Conservation (phyloP, 2,797 vertebrate species). For the Forpus xanthops region DNA sequence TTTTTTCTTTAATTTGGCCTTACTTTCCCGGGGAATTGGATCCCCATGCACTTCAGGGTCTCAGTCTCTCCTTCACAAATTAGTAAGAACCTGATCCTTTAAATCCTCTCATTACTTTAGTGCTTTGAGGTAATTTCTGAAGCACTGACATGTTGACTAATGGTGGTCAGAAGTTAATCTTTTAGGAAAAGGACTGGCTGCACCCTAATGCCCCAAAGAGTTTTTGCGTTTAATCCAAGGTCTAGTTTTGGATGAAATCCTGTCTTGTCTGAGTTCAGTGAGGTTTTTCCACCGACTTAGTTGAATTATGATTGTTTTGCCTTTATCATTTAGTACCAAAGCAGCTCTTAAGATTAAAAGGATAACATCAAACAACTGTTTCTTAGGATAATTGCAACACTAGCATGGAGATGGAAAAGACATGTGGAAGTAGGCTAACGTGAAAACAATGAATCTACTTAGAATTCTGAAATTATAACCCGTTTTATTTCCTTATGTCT, state of each 20-base stretch:
- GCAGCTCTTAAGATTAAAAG: neutral
- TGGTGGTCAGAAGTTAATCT: neutral
- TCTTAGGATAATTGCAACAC: neutral
- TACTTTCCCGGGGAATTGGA: neutral
- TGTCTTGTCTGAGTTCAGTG: neutral
- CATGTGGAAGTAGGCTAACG: neutral
- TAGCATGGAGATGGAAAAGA: neutral
- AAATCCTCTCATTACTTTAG: neutral
- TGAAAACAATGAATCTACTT: neutral
- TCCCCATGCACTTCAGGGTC: neutral
- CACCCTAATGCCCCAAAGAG: neutral
- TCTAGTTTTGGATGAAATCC: neutral
- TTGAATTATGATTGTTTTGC: neutral
- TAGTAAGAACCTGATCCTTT: neutral
- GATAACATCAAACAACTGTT: neutral
- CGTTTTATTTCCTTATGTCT: neutral
- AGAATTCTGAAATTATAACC: neutral
- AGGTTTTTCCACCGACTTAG: neutral
- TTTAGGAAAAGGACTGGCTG: neutral
- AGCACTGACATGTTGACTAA: neutral
- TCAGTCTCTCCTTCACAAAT: neutral
- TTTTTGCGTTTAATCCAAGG: neutral
- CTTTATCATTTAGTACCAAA: slow-evolving; percentile 9
- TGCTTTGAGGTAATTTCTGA: neutral
- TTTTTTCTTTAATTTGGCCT: neutral